Evolutionary conservation across 2,888 invertebrate genomes (phyloP), one percentile per base, ranked within the genome.

Genomic region (Chaetogeoica ovagalla): DNA sequence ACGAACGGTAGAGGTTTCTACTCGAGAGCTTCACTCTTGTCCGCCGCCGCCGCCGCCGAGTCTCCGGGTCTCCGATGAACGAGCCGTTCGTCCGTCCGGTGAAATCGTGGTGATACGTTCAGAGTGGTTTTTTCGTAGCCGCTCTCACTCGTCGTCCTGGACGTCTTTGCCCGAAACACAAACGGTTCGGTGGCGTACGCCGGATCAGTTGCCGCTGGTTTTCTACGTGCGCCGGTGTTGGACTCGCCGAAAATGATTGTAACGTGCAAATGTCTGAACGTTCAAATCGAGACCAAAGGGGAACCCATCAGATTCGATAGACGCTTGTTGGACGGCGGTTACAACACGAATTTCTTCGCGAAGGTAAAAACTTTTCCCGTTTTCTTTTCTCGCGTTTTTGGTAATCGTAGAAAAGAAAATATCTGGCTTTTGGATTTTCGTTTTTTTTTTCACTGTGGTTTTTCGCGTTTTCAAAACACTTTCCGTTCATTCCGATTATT

Each of bases 231-330:
- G 63, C 77, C 77, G 77, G 77, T 70, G 69, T 69, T 60, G 15
- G 59, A 66, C 48, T 62, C 37, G 13, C 62, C 15, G 70, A 77
- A 60, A 72, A 82, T 82, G 82, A 63, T 82, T 11, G 48, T 90
- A 86, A 89, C 91, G 85, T 94, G 94, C 88, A 91, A 92, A 88
- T 94, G 94, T 87, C 87, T 93, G 85, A 94, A 94, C 88, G 89
- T 92, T 84, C 88, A 88, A 84, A 88, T 92, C 84, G 90, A 90
- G 86, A 88, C 90, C 85, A 89, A 89, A 85, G 88, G 88, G 86
- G 85, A 70, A 4, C 69, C 77, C 11, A 70, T 77, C 37, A 77
- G 62, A 70, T 77, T 77, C 37, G 77, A 77, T 62, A 70, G 37
- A 52, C 55, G 62, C 19, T 62, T 23, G 5, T 62, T 77, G 21